These are phyloP conservation scores for Campoletis sonorensis DNA, from an alignment of 1,140 invertebrate species.

Conservation along the genomic window DNA sequence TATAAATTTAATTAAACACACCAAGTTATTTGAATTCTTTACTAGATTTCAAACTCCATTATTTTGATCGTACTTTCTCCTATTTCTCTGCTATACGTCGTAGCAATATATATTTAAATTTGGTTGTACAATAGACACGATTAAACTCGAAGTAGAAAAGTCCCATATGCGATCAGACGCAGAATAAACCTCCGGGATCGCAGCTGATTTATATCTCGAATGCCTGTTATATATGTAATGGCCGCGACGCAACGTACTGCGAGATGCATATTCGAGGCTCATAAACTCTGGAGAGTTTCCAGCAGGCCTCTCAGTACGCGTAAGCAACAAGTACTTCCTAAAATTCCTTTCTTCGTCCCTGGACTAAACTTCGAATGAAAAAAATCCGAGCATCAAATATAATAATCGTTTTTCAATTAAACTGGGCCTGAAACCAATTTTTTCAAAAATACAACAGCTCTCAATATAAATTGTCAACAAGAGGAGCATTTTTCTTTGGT, in stretches of 20 bases:
- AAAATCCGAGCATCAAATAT: not conserved
- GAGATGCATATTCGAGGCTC: not conserved
- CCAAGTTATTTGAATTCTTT: not conserved
- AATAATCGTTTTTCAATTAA: not conserved
- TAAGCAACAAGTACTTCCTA: slow-evolving; percentile 37
- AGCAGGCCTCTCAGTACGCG: slow-evolving; percentile 24
- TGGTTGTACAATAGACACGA: not conserved
- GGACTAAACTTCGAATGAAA: too few relatives aligned
- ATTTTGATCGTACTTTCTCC: too few relatives aligned
- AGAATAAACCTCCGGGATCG: not conserved
- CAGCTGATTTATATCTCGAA: not conserved
- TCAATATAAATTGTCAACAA: not conserved
- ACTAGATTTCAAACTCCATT: too few relatives aligned
- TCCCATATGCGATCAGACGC: slow-evolving; percentile 1
- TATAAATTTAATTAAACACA: not conserved
- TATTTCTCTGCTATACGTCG: too few relatives aligned
- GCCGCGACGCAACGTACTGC: not conserved
- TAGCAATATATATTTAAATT: too few relatives aligned
- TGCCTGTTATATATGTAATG: not conserved
- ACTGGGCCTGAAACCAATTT: not conserved
- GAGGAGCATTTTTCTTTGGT: not conserved
- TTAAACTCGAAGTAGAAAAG: not conserved
- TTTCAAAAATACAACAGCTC: too few relatives aligned
- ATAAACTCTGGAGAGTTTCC: slow-evolving; percentile 42
- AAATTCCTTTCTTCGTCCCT: not conserved